A percentile compares a stretch with the other conserved stretches of the same genome.
Conservation (phyloP, 2,113 vertebrate genomes). For the Colius striatus region DNA sequence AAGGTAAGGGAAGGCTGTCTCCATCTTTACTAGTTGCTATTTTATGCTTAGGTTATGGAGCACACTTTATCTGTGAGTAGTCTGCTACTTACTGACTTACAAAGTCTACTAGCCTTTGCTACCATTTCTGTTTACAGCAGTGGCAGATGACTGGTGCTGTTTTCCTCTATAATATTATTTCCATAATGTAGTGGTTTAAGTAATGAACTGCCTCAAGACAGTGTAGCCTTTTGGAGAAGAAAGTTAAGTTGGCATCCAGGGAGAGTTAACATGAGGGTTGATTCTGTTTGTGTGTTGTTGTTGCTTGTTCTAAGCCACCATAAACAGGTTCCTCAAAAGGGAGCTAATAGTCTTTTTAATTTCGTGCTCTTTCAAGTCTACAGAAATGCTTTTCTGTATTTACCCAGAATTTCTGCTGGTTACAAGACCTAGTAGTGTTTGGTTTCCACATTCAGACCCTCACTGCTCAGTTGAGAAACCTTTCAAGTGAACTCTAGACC, state of each 20-base stretch:
- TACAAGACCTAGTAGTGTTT: not conserved
- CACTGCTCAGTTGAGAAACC: not conserved
- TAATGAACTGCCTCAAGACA: not conserved
- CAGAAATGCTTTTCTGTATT: not conserved
- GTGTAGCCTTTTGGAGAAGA: not conserved
- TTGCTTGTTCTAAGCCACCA: not conserved
- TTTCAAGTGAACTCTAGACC: not conserved
- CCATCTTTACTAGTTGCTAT: not conserved
- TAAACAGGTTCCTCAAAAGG: not conserved
- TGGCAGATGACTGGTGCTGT: not conserved
- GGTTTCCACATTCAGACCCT: not conserved
- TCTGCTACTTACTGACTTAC: no score
- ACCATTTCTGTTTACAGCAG: not conserved
- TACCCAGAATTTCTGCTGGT: not conserved
- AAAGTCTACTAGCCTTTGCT: not conserved
- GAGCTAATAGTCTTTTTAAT: not conserved
- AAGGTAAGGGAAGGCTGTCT: slow-evolving; percentile 78
- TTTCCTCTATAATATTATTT: not conserved
- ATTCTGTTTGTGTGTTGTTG: not conserved
- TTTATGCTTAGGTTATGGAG: not conserved
- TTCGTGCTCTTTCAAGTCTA: not conserved
- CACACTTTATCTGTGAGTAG: not conserved
- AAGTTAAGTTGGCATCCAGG: not conserved
- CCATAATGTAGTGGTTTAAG: not conserved
- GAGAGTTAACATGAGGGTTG: not conserved